Evolutionary conservation across 2,888 invertebrate species (phyloP), one percentile per base, ranked within the genome.

Genomic region (Strigamia transsilvanica): DNA sequence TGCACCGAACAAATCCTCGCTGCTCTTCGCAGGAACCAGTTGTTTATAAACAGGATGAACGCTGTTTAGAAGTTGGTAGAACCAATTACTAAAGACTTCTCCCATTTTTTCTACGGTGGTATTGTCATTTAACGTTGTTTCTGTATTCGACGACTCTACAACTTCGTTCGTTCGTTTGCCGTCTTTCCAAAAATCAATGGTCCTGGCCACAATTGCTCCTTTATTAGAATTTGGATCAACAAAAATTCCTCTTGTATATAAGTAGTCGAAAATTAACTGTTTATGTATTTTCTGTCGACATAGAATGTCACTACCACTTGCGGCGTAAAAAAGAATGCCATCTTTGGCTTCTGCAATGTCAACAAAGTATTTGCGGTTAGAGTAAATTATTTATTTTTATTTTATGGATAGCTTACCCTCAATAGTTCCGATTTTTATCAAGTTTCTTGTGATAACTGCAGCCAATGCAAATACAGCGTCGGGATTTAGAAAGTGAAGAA

Each of bases 81-180:
- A 92, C 92, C 92, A 92, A 83, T 89, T 88, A 0, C 89, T 85
- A 86, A 92, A 92, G 84, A 91, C 88, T n/a, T 88, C 85, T 0
- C 91, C 91, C 85, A 92, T 86, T 42, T 88, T 84, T 84, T 89
- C 86, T 73, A 90, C 88, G 15, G n/a, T 18, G 21, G 1, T 21
- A 15, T 34, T 42, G 0, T 9, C 18, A 0, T 2, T 3, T 15
- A 80, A 3, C 9, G 21, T 7, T 12, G 41, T 41, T 2, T 12
- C 15, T 3, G 78, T 32, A 5, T 15, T 15, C 3, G 9, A 23
- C 2, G 78, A 27, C 9, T 2, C 0, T 9, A 27, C 78, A 9
- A 27, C 32, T 77, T 9, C 78, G 7, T 38, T 10, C 13, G 0
- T 4, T n/a, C 23, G 38, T 4, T n/a, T n/a, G 5, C 9, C 18